These are phyloP conservation scores for Argopecten irradians DNA, from an alignment of 1,140 invertebrate species.

Conservation along the genomic window DNA sequence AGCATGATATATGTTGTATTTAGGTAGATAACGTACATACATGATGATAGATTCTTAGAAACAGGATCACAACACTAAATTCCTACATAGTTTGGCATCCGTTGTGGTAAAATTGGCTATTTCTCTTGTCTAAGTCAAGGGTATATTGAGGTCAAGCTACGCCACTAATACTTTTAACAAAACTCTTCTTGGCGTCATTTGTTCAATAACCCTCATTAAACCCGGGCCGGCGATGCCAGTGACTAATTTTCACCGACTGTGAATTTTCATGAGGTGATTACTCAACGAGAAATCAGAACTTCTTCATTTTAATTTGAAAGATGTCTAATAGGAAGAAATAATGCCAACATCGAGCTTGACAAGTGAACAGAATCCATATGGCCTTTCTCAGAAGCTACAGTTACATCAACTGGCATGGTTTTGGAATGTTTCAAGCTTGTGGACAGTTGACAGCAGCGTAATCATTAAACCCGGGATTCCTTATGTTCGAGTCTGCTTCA, in stretches of 20 bases:
- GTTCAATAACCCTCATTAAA: constrained; percentile 16
- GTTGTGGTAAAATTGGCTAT: background rate
- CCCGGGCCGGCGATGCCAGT: background rate
- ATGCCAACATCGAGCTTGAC: background rate
- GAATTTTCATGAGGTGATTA: constrained; percentile 17
- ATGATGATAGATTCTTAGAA: background rate
- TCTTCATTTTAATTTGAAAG: constrained; percentile 21
- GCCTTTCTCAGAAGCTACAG: background rate
- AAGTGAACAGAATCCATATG: background rate
- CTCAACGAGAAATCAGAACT: background rate
- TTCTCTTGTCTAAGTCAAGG: background rate
- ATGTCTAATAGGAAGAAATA: constrained; percentile 18
- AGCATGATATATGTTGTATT: background rate
- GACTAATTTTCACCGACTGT: constrained; percentile 16
- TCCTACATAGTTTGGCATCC: background rate
- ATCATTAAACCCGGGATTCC: background rate
- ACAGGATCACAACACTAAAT: background rate
- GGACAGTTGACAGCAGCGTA: background rate
- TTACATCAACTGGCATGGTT: background rate
- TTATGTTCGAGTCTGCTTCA: background rate
- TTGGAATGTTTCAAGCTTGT: background rate
- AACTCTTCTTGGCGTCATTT: background rate
- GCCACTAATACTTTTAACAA: background rate
- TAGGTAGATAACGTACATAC: background rate
- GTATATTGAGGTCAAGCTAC: background rate